A percentile compares a stretch with the other conserved stretches of the same genome.
phyloP scores from a whole-genome alignment of 2,113 vertebrate species.

The Dendropsophus ebraccatus region DNA sequence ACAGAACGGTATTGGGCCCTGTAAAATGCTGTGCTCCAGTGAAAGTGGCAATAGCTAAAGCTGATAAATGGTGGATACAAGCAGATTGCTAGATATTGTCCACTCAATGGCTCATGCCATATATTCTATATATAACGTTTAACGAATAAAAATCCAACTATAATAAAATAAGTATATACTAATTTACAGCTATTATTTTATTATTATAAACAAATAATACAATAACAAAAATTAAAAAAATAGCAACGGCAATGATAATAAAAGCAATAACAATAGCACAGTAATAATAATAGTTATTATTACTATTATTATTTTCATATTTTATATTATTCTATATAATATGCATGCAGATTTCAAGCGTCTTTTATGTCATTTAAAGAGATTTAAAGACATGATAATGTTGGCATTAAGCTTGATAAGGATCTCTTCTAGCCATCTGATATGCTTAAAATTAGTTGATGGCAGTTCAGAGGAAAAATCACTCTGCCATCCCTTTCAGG shows the following conservation, averaged over 20 bases:
- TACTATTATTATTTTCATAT: background rate
- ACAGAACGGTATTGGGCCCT: background rate
- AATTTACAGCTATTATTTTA: background rate
- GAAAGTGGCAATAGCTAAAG: background rate
- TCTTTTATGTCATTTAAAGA: constrained; percentile 31
- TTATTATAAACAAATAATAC: no score
- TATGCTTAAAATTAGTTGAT: constrained; percentile 52
- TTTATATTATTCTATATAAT: background rate
- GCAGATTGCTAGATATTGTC: background rate
- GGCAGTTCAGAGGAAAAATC: constrained; percentile 18
- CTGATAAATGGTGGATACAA: background rate
- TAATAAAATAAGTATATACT: background rate
- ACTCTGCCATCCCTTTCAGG: constrained; percentile 19
- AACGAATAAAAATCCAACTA: no score
- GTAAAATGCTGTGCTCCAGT: background rate
- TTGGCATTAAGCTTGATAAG: constrained; percentile 55
- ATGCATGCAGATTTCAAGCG: background rate
- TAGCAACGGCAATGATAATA: no score
- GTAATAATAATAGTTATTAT: background rate
- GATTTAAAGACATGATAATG: constrained; percentile 56
- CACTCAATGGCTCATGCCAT: background rate
- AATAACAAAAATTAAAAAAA: no score
- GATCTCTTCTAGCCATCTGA: constrained; percentile 56
- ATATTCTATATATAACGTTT: background rate
- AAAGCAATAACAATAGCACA: no score